Evolutionary conservation across 2,797 vertebrate species (phyloP), one percentile per base, ranked within the genome.

Genomic region (Chaetodon trifasciatus): DNA sequence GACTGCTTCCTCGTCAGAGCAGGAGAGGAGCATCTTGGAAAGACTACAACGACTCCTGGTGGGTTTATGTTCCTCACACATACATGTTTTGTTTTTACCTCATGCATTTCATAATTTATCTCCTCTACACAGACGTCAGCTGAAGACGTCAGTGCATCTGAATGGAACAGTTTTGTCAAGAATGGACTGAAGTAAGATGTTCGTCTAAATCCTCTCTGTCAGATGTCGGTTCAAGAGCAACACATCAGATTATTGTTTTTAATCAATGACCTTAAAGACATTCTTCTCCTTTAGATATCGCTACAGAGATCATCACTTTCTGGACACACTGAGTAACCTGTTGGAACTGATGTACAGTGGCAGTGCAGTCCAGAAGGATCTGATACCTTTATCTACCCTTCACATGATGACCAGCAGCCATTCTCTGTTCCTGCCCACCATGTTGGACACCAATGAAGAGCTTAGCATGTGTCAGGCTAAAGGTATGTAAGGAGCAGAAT

Each of bases 371-470:
- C 49, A 89, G 3, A 74, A 93, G 28, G 89, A 88, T 58, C 94
- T 98, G 74, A 57, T 97, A 53, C 94, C 93, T 24, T 89, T 97
- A 5, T 81, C 95, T 0, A 93, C 93, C 28, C 53, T 99, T 57
- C 96, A 99, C 86, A 95, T 95, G 95, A 98, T 99, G 98, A 92
- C 95, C 89, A 97, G 93, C 16, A 98, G 97, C 89, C 98, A 99
- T 84, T 99, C 98, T 11, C 92, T 97, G 62, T 99, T 99, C 90
- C 85, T 99, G 91, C 95, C 97, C 73, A 92, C 91, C 50, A 95
- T 99, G 91, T 90, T 99, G 86, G 89, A 86, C 32, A 81, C 94
- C 1, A 84, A 89, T n/a, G 94, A 95, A 42, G 96, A 95, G 12
- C 72, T 83, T 0, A 74, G 50, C 71, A 53, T 1, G 0, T 82